Conservation (phyloP, 2,888 invertebrate genomes). For the Tiliacea aurago region DNA sequence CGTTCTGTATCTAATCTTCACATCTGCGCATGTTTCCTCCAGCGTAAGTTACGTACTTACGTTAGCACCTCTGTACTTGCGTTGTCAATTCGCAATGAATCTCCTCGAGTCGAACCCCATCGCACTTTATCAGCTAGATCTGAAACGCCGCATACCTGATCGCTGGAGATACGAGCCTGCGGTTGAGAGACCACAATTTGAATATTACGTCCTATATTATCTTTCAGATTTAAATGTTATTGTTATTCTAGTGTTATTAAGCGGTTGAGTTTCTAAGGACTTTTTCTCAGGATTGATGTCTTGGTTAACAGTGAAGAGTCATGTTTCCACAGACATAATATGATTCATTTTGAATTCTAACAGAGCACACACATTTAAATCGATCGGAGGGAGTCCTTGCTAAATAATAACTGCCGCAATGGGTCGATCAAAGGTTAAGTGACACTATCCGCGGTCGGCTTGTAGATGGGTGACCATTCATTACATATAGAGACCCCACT, state of each 20-base stretch:
- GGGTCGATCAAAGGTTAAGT: no score
- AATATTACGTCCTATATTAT: slow-evolving; percentile 64
- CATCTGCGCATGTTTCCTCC: slow-evolving; percentile 84
- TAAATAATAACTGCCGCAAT: no score
- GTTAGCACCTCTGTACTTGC: slow-evolving; percentile 71
- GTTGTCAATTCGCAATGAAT: slow-evolving; percentile 84
- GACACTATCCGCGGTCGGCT: no score
- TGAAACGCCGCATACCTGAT: slow-evolving; percentile 82
- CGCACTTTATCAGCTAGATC: slow-evolving; percentile 82
- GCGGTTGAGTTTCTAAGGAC: slow-evolving; percentile 31
- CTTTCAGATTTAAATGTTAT: slow-evolving; percentile 58
- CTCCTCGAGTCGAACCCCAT: slow-evolving; percentile 74
- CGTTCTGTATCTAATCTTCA: slow-evolving; percentile 84
- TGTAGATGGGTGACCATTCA: no score
- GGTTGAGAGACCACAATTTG: slow-evolving; percentile 72
- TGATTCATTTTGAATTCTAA: slow-evolving; percentile 15
- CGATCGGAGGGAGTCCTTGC: no score
- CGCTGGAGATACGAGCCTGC: slow-evolving; percentile 69
- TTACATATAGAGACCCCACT: no score
- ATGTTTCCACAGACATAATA: background rate
- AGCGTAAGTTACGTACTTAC: slow-evolving; percentile 71
- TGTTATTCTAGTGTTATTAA: slow-evolving; percentile 60
- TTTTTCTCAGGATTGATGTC: slow-evolving; percentile 24
- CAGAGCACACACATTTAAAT: background rate
- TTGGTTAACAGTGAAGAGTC: slow-evolving; percentile 1